Evolutionary conservation across 2,888 invertebrate species (phyloP).

Genomic region (Digitonthophagus gazella): DNA sequence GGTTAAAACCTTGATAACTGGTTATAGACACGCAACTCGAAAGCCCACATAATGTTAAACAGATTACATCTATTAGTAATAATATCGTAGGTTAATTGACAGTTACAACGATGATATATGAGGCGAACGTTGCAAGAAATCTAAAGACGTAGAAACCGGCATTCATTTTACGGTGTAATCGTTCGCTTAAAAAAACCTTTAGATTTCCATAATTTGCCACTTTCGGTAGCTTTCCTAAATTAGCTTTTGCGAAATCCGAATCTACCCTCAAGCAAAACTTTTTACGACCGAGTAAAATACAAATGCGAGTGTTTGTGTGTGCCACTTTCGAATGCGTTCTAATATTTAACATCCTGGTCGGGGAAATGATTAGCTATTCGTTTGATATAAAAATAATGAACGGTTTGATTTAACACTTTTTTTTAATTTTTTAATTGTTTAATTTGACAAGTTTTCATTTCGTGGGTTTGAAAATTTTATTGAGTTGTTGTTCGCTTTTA

Average conservation of each 20-base stretch:
- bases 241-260: background rate
- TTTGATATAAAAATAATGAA: too few species aligned
- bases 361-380: background rate
- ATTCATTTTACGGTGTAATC: background rate
- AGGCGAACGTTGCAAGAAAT: slow-evolving; percentile 9
- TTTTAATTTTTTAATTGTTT: too few species aligned
- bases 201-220: background rate
- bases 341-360: background rate
- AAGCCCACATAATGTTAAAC: slow-evolving; percentile 10
- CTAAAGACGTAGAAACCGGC: slow-evolving; percentile 39
- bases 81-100: slow-evolving; percentile 22
- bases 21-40: background rate
- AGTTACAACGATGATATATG: slow-evolving; percentile 22
- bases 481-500: too few species aligned
- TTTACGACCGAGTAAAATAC: background rate
- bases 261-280: background rate
- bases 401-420: too few species aligned
- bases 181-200: background rate
- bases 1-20: too few species aligned
- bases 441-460: too few species aligned
- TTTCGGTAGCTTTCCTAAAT: background rate
- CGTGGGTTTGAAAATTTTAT: too few species aligned
- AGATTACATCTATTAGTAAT: slow-evolving; percentile 14
- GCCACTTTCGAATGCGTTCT: background rate
- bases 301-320: too few species aligned